phyloP scores from a whole-genome alignment of 2,113 vertebrate genomes.

The Okapia johnstoni region DNA sequence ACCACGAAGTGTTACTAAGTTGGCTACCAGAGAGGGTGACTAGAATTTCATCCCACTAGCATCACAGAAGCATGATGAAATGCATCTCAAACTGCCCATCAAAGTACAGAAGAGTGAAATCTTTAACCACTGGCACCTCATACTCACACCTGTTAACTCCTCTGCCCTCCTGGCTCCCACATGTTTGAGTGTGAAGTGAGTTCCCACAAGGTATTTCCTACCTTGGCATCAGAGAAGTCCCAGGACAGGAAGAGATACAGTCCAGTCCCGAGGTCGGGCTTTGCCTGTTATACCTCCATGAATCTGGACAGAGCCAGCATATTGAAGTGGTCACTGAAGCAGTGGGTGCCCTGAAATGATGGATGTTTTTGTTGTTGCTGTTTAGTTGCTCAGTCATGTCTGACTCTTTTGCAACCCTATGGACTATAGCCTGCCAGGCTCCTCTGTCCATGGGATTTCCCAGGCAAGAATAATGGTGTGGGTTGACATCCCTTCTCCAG shows the following conservation, averaged over 20 bases:
- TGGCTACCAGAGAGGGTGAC: not conserved
- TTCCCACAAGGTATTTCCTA: not conserved
- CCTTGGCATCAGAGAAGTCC: not conserved
- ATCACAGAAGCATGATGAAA: not conserved
- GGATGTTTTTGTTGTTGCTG: not conserved
- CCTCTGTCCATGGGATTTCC: not conserved
- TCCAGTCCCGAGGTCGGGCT: not conserved
- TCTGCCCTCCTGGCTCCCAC: not conserved
- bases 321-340: not conserved
- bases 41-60: not conserved
- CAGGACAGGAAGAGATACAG: not conserved
- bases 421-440: not conserved
- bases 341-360: not conserved
- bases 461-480: not conserved
- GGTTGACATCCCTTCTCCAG: not conserved
- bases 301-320: not conserved
- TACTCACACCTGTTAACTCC: not conserved
- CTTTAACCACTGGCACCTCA: not conserved
- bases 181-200: not conserved
- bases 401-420: not conserved
- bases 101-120: not conserved
- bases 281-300: not conserved
- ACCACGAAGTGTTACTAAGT: not conserved
- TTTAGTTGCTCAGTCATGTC: not conserved
- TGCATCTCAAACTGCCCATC: not conserved